Base-by-base conservation (phyloP, 64 coral and sea anemone species). In the Acropora yongei region DNA sequence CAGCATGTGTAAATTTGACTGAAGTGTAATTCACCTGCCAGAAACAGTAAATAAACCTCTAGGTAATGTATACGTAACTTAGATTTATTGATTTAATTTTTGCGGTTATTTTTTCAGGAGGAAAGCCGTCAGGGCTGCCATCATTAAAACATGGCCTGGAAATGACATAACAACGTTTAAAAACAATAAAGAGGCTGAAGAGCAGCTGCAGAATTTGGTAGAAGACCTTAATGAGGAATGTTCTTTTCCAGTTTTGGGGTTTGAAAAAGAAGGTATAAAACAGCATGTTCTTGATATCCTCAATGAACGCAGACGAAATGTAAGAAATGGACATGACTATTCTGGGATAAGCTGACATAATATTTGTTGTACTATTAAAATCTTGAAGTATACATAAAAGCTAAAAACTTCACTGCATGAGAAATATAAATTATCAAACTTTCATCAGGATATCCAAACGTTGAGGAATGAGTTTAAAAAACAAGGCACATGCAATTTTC, bases 261-360 rank as follows among this genome's bases (percentile, higher is more conserved):
- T 92, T 69, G 75, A 65, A 47, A 92, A 86, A 76, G 81, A 92
- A 18, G 90, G 90, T 4, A 87, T 92, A 75, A 86, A 69, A 87
- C 90, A 92, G 41, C 90, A 92, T 69, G 57, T 92, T 5, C 51
- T 92, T 9, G 83, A 87, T 60, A 55, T 86, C 13, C 60, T 92
- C 3, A 92, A 92, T 78, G 90, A 92, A 78, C 84, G 90, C 40
- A 75, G 72, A 20, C 39, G 71, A 65, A 68, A 92, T 47, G 71
- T 84, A 3, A 57, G 74, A n/a, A 76, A 75, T 65, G 90, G 90
- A 46, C 82, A 79, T 87, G 79, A 92, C 60, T 92, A 92, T 75
- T 78, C 74, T 68, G 5, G 73, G 89, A 51, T 90, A 16, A 80
- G 78, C 58, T 14, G 0, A 63, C 58, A 13, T 63, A 0, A 13